phyloP scores from a whole-genome alignment of 2,797 vertebrate genomes.

The Oryzias sinensis region DNA sequence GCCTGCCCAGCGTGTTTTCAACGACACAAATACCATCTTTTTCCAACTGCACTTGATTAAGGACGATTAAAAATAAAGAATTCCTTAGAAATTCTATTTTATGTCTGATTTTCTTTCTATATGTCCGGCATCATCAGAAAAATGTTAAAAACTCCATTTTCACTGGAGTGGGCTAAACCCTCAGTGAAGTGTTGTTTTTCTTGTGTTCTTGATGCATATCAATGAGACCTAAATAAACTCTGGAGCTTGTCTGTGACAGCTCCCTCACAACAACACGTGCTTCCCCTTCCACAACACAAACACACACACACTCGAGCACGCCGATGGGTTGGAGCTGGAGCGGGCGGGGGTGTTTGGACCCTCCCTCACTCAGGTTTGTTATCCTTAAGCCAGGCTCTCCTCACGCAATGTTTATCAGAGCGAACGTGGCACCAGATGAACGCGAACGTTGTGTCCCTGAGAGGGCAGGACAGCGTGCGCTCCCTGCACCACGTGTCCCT shows the following conservation, averaged over 20 bases:
- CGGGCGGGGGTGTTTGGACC: conserved; percentile 19
- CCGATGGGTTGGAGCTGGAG: conserved; percentile 27
- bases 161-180: too few relatives aligned
- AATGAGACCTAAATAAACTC: conserved; percentile 25
- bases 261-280: conserved; percentile 35
- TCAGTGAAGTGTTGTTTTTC: neutral
- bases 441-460: conserved; percentile 24
- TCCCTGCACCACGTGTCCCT: conserved; percentile 11
- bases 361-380: conserved; percentile 65
- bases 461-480: conserved; percentile 18
- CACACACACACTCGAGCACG: conserved; percentile 14
- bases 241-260: conserved; percentile 43
- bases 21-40: too few relatives aligned
- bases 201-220: conserved; percentile 37
- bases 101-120: too few relatives aligned
- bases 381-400: conserved; percentile 51
- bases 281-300: neutral
- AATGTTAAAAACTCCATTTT: too few relatives aligned
- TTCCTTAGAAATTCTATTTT: too few relatives aligned
- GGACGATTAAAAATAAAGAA: too few relatives aligned
- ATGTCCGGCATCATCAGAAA: too few relatives aligned
- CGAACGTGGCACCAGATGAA: conserved; percentile 34
- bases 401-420: conserved; percentile 74
- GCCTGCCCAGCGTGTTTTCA: too few relatives aligned
- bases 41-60: neutral